phyloP scores from a whole-genome alignment of 2,888 invertebrate genomes.

The Trichogramma dendrolimi region DNA sequence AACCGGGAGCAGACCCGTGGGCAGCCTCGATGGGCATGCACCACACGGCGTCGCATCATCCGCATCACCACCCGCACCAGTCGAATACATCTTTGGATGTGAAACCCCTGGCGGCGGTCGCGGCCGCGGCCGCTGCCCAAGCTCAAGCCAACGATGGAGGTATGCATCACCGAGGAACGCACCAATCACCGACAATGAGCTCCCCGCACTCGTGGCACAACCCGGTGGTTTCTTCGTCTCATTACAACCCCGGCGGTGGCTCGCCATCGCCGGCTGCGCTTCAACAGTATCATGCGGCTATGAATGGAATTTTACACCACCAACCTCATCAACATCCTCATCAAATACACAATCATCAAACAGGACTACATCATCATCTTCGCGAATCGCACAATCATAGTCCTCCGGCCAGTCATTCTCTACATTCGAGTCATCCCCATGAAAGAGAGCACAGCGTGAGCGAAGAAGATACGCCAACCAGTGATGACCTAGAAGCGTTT shows the following conservation, averaged over 20 bases:
- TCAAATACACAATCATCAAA: constrained; percentile 61
- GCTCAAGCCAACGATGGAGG: constrained; percentile 52
- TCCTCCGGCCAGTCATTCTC: constrained; percentile 62
- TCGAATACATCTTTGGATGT: constrained; percentile 62
- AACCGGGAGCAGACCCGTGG: constrained; percentile 76
- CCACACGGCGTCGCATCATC: constrained; percentile 60
- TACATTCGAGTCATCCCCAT: constrained; percentile 63
- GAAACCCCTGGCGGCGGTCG: constrained; percentile 69
- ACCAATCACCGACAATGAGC: constrained; percentile 57
- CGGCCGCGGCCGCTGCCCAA: constrained; percentile 44
- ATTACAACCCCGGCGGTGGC: constrained; percentile 73
- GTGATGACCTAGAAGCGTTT: constrained; percentile 97
- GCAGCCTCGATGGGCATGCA: constrained; percentile 68
- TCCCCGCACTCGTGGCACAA: constrained; percentile 87
- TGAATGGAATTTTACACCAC: constrained; percentile 74
- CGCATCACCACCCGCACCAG: constrained; percentile 62
- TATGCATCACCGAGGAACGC: constrained; percentile 55
- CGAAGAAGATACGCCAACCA: constrained; percentile 93
- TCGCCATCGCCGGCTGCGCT: constrained; percentile 66
- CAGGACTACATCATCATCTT: constrained; percentile 70
- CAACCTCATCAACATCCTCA: constrained; percentile 57
- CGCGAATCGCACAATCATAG: constrained; percentile 73
- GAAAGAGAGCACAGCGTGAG: constrained; percentile 79
- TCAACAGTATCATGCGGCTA: constrained; percentile 67
- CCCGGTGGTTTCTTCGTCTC: constrained; percentile 75